Evolutionary conservation across 2,113 vertebrate genomes (phyloP).

Genomic region (Panthera tigris): DNA sequence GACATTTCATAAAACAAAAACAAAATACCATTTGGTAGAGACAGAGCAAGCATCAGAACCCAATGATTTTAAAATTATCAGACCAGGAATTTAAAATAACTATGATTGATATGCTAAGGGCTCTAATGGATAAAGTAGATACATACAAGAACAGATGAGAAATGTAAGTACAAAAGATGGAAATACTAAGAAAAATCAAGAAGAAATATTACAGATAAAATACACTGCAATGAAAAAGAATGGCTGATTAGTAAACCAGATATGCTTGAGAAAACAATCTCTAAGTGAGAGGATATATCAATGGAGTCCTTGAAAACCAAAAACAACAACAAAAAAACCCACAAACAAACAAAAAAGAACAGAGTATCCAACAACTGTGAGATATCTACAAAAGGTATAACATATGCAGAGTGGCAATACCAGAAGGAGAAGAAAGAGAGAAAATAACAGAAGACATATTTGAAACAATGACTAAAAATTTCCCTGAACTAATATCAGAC

Average conservation of each 20-base stretch:
- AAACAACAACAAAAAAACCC: not conserved
- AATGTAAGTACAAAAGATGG: not conserved
- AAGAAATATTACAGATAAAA: not conserved
- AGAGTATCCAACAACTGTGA: not conserved
- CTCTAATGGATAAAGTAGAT: not conserved
- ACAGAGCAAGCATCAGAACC: not conserved
- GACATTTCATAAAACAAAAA: not conserved
- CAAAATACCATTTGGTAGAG: not conserved
- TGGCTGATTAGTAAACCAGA: not conserved
- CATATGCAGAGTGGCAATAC: not conserved
- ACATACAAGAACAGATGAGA: not conserved
- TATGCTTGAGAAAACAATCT: not conserved
- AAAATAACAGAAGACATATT: not conserved
- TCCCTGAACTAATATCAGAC: not conserved
- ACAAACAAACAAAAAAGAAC: not conserved
- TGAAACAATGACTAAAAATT: not conserved
- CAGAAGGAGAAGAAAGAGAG: not conserved
- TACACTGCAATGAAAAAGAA: not conserved
- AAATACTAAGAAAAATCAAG: not conserved
- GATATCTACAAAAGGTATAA: not conserved
- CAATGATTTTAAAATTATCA: not conserved
- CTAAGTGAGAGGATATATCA: not conserved
- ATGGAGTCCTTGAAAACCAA: not conserved
- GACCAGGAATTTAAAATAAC: not conserved
- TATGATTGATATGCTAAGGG: not conserved